Evolutionary conservation across 2,113 vertebrate genomes (phyloP).

Genomic region (Otolemur garnettii): DNA sequence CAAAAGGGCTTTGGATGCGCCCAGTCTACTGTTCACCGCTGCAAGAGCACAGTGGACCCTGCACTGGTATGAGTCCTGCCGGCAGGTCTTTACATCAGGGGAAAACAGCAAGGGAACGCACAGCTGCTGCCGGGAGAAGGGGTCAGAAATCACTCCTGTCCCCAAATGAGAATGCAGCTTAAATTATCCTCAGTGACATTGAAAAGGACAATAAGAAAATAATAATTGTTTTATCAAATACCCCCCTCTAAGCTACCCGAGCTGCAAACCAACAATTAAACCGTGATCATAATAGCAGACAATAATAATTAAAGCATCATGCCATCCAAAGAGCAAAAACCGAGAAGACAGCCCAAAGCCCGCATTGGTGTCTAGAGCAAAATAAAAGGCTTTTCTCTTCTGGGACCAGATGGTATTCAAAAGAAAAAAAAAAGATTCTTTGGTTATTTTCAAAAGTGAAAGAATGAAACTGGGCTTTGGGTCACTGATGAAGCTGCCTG

Average conservation of each 20-base stretch:
- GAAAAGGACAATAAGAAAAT: conserved; percentile 62
- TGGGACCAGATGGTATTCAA: not conserved
- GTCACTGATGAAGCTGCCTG: not conserved
- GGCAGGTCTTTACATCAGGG: not conserved
- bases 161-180: conserved; percentile 30
- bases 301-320: conserved; percentile 69
- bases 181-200: conserved; percentile 50
- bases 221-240: conserved; percentile 58
- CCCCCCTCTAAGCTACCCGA: conserved; percentile 27
- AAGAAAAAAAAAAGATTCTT: not conserved
- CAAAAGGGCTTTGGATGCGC: not conserved
- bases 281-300: conserved; percentile 63
- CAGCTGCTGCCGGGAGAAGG: conserved; percentile 35
- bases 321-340: conserved; percentile 47
- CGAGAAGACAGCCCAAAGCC: conserved; percentile 18
- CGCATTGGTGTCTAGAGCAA: not conserved
- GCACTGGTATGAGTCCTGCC: fast-evolving
- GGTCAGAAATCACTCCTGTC: conserved; percentile 63
- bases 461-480: not conserved
- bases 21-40: not conserved
- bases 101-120: not conserved
- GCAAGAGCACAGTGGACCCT: fast-evolving
- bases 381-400: not conserved
- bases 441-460: not conserved
- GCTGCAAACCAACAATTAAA: conserved; percentile 70